These are phyloP conservation scores for Aphis gossypii DNA, from an alignment of 1,140 invertebrate species.

Conservation along the genomic window DNA sequence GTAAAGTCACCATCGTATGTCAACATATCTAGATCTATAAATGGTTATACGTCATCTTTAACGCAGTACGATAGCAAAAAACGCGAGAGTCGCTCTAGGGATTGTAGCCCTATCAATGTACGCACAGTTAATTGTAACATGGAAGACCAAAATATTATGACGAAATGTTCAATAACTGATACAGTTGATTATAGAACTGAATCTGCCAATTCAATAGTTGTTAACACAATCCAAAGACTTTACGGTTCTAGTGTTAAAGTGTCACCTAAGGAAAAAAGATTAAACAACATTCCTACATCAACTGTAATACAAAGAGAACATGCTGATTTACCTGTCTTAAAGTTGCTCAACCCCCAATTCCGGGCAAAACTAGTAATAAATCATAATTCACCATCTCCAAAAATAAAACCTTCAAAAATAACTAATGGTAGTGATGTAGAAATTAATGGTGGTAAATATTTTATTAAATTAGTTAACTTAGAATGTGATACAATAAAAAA, in stretches of 20 bases:
- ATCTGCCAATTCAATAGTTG: constrained; percentile 45
- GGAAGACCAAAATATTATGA: constrained; percentile 43
- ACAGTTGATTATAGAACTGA: constrained; percentile 52
- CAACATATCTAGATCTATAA: constrained; percentile 53
- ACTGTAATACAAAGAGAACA: constrained; percentile 42
- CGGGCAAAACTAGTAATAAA: constrained; percentile 49
- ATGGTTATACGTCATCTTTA: constrained; percentile 53
- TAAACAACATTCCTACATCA: constrained; percentile 47
- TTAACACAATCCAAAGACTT: constrained; percentile 55
- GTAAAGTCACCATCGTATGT: constrained; percentile 49
- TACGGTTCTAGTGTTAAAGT: constrained; percentile 54
- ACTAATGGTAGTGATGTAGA: constrained; percentile 24
- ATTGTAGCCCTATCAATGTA: constrained; percentile 49
- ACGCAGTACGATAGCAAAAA: constrained; percentile 55
- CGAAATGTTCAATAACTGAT: constrained; percentile 50
- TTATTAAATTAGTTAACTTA: constrained; percentile 53
- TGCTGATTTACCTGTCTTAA: constrained; percentile 49
- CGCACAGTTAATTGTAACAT: constrained; percentile 34
- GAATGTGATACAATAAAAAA: constrained; percentile 51
- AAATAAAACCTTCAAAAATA: not conserved
- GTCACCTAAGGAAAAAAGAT: constrained; percentile 37
- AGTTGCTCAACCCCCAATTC: constrained; percentile 51
- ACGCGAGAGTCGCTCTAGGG: constrained; percentile 35
- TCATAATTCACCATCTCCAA: not conserved
- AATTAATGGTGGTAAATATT: constrained; percentile 19